Conservation (phyloP, 2,888 invertebrate genomes). For the Drosophila bunnanda region DNA sequence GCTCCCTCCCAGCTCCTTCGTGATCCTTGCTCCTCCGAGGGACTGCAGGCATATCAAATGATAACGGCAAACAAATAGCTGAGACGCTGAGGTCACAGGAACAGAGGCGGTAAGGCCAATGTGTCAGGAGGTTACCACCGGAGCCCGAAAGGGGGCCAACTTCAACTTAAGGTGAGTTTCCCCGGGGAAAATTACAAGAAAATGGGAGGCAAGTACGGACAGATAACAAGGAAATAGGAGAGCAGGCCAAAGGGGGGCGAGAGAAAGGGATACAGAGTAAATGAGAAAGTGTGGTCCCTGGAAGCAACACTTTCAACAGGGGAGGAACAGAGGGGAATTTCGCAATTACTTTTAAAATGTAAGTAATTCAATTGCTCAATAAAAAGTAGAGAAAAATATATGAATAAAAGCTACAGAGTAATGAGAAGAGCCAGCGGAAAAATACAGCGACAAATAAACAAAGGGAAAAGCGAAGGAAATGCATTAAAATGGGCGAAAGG, state of each 20-base stretch:
- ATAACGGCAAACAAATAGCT: constrained; percentile 44
- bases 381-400: neutral
- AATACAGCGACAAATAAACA: constrained; percentile 5
- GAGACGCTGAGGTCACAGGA: constrained; percentile 15
- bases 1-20: too few relatives aligned
- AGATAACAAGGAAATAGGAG: constrained; percentile 10
- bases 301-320: constrained; percentile 23
- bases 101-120: constrained; percentile 38
- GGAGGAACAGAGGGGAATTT: neutral
- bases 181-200: constrained; percentile 23
- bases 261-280: neutral
- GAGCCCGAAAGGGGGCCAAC: constrained; percentile 14
- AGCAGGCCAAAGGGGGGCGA: neutral
- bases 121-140: constrained; percentile 47
- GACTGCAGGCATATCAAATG: constrained; percentile 36
- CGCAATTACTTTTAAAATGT: constrained; percentile 1
- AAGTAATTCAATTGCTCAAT: constrained; percentile 11
- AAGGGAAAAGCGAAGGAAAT: neutral
- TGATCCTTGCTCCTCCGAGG: neutral
- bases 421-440: neutral
- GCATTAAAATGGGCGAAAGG: neutral
- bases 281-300: constrained; percentile 8
- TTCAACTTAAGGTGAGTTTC: constrained; percentile 15
- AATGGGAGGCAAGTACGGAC: neutral
- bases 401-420: constrained; percentile 1